Evolutionary conservation across 2,888 invertebrate species (phyloP), one percentile per base, ranked within the genome.

Genomic region (Graphium colonna): DNA sequence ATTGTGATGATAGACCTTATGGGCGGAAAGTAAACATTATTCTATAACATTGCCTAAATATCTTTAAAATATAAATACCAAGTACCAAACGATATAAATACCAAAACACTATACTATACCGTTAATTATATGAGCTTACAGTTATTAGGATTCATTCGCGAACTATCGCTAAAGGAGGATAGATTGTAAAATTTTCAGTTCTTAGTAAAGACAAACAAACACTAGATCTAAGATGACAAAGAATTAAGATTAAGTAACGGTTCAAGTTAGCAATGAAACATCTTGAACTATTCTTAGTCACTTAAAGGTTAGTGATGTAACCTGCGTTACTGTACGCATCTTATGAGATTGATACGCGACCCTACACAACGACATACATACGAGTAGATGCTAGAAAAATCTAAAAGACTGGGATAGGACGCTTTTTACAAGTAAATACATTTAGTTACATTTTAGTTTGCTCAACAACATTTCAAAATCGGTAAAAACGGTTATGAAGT

Each of bases 121-220:
- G 57, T 57, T 70, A 72, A 69, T 69, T 76, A 75, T 61, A 76
- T 72, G 69, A 75, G 68, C 79, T 80, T 82, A 82, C 63, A 65
- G 69, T 73, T 85, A 86, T 73, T 86, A 86, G 86, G 85, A 86
- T 83, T 73, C 82, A 74, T 80, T 84, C 77, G 77, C 73, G 77
- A 81, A 80, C 71, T 80, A 82, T 77, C 81, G 64, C 71, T 81
- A 79, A 49, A 59, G 63, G 67, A 69, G 56, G 61, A 59, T 53
- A 48, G 38, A 31, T 53, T 39, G 42, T 15, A 40, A 41, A 49
- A 57, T 39, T 44, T 51, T 18, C 39, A 48, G 15, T 48, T 42
- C 42, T 42, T 56, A 43, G 54, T 51, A 61, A 55, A 21, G 57
- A 51, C 55, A 64, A 51, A 42, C 49, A 57, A 50, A 38, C 50